Base-by-base conservation (phyloP, 1,140 invertebrate genomes). In the Homarus americanus region DNA sequence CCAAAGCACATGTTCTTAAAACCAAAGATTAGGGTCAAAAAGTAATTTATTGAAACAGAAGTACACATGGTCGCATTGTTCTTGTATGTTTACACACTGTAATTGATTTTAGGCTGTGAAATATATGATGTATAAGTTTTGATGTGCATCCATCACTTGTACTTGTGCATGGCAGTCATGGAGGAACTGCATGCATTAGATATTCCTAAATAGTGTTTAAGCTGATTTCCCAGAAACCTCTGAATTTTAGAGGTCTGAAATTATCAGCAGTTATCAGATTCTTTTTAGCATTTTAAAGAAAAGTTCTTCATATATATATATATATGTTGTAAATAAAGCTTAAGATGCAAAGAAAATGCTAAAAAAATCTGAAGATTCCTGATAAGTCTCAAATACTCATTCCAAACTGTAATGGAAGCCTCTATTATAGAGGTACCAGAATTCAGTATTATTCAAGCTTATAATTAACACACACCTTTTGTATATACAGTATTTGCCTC, bases 81-180 rank as follows among this genome's bases (percentile, higher is more conserved):
- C 63, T 83, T 63, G 53, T 83, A 40, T 66, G 38, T 69, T 66
- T 69, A 40, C 38, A 83, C 15, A 83, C 63, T 34, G 15, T 80
- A 28, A 69, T 83, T 83, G 82, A 83, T 83, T 83, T 83, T 83
- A 83, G 82, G 82, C 82, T 83, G 82, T 83, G 82, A 83, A 83
- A 83, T 83, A 69, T 83, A 66, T 83, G 63, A 83, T 66, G 82
- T 83, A 79, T 44, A 79, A 36, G 40, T 83, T 83, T 83, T 83
- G 53, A 69, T 83, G 82, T 66, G 82, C 82, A 83, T 66, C 38
- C 53, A 63, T 63, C 15, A 63, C 44, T 83, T 66, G 82, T 44
- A 72, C 63, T 66, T 69, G 24, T 69, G 38, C 38, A 63, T 40
- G n/a, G 53, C 40, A 69, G 63, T 83, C 69, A 24, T 36, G 24